phyloP scores from a whole-genome alignment of 2,888 invertebrate genomes.

The Laothoe populi region DNA sequence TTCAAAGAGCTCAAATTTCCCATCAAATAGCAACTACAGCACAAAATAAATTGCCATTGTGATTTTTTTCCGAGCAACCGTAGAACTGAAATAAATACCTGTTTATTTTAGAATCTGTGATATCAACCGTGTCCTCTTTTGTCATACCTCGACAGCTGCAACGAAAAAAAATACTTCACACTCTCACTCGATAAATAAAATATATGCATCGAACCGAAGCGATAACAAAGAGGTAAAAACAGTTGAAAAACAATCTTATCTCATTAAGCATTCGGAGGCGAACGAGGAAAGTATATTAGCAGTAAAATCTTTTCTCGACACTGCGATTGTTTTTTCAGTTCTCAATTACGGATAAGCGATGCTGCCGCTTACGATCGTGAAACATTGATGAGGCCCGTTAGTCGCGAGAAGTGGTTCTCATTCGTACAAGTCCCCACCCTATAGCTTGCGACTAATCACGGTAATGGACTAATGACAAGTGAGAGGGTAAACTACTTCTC shows the following conservation, averaged over 20 bases:
- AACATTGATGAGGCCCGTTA: constrained; percentile 75
- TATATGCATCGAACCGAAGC: constrained; percentile 12
- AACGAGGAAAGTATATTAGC: constrained; percentile 62
- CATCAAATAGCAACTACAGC: not conserved
- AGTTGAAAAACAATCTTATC: constrained; percentile 32
- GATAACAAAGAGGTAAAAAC: constrained; percentile 26
- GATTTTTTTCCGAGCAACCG: not conserved
- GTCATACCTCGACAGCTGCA: not conserved
- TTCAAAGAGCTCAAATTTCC: constrained; percentile 10
- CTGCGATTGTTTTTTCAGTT: constrained; percentile 74
- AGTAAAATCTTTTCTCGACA: constrained; percentile 61
- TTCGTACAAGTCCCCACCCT: constrained; percentile 26
- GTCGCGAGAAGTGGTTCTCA: constrained; percentile 44
- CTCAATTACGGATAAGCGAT: constrained; percentile 72
- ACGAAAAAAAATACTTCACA: not conserved
- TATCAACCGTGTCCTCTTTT: not conserved
- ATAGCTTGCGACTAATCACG: constrained; percentile 63
- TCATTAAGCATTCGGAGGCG: constrained; percentile 59
- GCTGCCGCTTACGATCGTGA: constrained; percentile 67
- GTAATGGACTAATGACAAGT: constrained; percentile 79
- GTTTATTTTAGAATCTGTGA: not conserved
- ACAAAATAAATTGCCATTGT: constrained; percentile 4
- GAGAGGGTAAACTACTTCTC: constrained; percentile 56
- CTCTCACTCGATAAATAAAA: constrained; percentile 7
- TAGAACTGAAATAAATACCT: constrained; percentile 5